Conservation (phyloP, 2,797 vertebrate genomes). For the Bovichtus variegatus region DNA sequence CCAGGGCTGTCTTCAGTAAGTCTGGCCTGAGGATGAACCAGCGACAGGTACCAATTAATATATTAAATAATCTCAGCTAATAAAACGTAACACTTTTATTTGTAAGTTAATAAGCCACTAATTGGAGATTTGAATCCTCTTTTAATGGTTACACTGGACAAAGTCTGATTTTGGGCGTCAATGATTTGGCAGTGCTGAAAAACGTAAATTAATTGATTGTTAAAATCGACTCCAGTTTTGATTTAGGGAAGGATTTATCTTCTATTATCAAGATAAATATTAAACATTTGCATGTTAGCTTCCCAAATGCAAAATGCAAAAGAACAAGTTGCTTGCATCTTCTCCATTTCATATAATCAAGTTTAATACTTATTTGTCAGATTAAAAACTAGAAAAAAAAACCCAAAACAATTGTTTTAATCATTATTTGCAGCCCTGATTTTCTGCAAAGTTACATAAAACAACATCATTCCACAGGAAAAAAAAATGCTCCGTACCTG, state of each 20-base stretch:
- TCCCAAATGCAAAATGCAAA: no score
- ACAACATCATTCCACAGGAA: background rate
- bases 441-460: background rate
- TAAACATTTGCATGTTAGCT: background rate
- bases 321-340: background rate
- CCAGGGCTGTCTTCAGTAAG: constrained; percentile 92
- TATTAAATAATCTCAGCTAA: background rate
- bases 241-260: background rate
- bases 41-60: background rate
- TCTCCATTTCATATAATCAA: background rate
- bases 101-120: background rate
- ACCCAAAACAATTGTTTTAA: no score
- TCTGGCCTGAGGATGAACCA: constrained; percentile 87
- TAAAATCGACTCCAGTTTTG: background rate
- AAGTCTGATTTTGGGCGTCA: no score
- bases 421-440: fast-evolving
- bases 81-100: background rate
- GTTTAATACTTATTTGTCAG: background rate
- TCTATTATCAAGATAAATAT: background rate
- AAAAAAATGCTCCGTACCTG: constrained; percentile 79
- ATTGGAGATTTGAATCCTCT: no score
- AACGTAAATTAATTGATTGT: background rate
- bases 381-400: no score
- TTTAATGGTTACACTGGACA: no score
- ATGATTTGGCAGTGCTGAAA: background rate